phyloP scores from a whole-genome alignment of 2,113 vertebrate genomes.

The Leptosomus discolor region DNA sequence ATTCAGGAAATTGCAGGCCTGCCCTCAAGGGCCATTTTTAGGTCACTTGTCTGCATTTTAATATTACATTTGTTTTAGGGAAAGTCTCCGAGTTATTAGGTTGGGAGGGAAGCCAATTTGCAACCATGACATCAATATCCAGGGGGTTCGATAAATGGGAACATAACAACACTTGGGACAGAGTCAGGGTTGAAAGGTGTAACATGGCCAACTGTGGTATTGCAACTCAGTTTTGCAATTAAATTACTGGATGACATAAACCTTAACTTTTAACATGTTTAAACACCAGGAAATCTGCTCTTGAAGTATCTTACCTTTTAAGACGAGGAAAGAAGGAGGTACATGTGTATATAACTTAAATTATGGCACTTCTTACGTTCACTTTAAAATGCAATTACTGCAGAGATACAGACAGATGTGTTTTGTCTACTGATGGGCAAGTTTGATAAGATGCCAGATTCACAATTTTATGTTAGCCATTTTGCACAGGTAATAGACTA shows the following conservation, averaged over 20 bases:
- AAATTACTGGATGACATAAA: constrained; percentile 13
- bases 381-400: not conserved
- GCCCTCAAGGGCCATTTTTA: constrained; percentile 70
- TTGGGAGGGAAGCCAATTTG: constrained; percentile 72
- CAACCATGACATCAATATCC: constrained; percentile 61
- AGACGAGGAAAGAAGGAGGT: not conserved
- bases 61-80: constrained; percentile 76
- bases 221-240: constrained; percentile 8
- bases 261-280: not conserved
- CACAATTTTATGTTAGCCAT: not conserved
- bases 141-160: constrained; percentile 70
- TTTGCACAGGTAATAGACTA: not conserved
- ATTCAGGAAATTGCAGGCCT: constrained; percentile 73
- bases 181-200: constrained; percentile 13
- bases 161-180: constrained; percentile 42
- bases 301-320: not conserved
- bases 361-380: not conserved
- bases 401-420: not conserved
- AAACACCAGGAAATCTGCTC: not conserved
- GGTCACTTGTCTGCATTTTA: constrained; percentile 78
- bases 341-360: accelerated
- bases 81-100: constrained; percentile 64
- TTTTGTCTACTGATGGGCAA: not conserved
- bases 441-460: not conserved
- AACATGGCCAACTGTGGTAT: not conserved